Percentiles rank a stretch among this genome's conserved stretches.
Conservation (phyloP, 2,113 vertebrate species). For the Budorcas taxicolor region DNA sequence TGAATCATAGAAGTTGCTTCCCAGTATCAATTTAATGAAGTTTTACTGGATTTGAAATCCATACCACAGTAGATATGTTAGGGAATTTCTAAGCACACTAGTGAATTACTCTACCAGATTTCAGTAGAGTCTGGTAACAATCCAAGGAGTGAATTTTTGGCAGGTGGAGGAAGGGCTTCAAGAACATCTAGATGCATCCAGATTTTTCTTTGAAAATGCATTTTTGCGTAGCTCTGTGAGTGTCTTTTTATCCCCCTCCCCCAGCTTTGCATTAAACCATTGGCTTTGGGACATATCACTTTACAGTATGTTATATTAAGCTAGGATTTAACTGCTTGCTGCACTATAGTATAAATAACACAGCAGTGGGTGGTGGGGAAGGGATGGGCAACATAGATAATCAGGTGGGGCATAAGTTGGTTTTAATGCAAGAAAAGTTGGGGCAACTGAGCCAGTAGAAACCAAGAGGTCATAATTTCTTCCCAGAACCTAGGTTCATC, state of each 20-base stretch:
- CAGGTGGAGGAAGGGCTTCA: conserved; percentile 61
- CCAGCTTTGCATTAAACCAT: conserved; percentile 52
- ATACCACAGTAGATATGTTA: conserved; percentile 41
- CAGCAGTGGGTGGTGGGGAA: neutral
- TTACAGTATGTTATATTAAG: conserved; percentile 50
- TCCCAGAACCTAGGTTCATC: conserved; percentile 15
- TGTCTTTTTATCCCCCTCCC: conserved; percentile 9
- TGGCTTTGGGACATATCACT: conserved; percentile 46
- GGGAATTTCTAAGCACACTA: conserved; percentile 44
- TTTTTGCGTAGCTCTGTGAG: conserved; percentile 45
- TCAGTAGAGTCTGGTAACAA: conserved; percentile 53
- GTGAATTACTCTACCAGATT: conserved; percentile 65
- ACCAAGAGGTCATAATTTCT: conserved; percentile 40
- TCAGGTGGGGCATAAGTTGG: neutral
- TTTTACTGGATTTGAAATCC: conserved; percentile 57
- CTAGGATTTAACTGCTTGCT: conserved; percentile 42
- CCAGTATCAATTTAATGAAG: conserved; percentile 47
- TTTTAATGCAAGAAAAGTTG: conserved; percentile 13
- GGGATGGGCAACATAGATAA: neutral
- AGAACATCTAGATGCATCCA: conserved; percentile 60
- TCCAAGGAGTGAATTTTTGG: conserved; percentile 61
- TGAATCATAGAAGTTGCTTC: conserved; percentile 42
- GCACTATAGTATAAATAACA: conserved; percentile 31
- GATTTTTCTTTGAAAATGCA: conserved; percentile 63
- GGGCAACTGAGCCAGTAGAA: neutral